A percentile compares a stretch with the other conserved stretches of the same genome.
phyloP scores from a whole-genome alignment of 2,888 invertebrate genomes.

The Alitta virens region DNA sequence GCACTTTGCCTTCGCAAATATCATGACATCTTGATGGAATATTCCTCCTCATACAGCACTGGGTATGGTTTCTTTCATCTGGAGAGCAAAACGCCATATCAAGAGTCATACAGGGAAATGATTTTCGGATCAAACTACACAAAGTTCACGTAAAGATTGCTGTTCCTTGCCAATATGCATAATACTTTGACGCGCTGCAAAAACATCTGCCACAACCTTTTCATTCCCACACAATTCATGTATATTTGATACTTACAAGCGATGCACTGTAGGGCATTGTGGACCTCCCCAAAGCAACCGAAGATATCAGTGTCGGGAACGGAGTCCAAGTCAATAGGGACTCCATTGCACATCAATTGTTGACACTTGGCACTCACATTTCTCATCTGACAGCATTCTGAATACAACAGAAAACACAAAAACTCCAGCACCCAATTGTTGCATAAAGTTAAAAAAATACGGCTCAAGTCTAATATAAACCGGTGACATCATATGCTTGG shows the following conservation, averaged over 20 bases:
- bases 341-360: constrained; percentile 5
- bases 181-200: no score
- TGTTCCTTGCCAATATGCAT: no score
- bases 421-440: no score
- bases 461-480: no score
- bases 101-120: no score
- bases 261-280: constrained; percentile 13
- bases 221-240: not conserved
- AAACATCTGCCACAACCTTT: no score
- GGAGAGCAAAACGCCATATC: not conserved
- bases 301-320: not conserved
- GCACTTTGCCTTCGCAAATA: constrained; percentile 4
- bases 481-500: no score
- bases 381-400: constrained; percentile 8
- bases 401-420: no score
- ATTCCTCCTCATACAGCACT: constrained; percentile 1
- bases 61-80: constrained; percentile 14
- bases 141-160: no score
- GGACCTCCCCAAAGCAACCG: constrained; percentile 5
- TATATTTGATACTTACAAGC: constrained; percentile 4
- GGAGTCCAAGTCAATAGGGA: not conserved
- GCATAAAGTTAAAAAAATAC: no score
- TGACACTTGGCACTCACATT: constrained; percentile 9
- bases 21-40: constrained; percentile 4
- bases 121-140: no score